Conservation (phyloP, 30 jellyfish, hydroid and myxozoan species). For the Hydractinia echinata region DNA sequence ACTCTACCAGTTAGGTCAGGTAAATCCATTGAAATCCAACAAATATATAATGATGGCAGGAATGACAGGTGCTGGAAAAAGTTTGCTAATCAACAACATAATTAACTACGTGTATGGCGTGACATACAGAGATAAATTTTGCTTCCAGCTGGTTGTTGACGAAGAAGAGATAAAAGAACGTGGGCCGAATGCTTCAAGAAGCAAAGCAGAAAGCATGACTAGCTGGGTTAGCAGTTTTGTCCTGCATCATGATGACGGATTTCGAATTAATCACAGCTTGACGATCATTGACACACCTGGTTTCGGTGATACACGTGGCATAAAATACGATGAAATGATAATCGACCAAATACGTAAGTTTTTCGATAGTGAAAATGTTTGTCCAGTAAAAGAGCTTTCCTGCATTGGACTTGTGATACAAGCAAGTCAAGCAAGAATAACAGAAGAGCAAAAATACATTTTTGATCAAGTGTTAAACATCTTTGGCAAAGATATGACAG, state of each 20-base stretch:
- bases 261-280: not conserved
- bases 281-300: slow-evolving; percentile 14
- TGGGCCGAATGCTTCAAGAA: not conserved
- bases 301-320: slow-evolving; percentile 13
- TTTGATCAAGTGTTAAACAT: slow-evolving; percentile 1
- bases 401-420: not conserved
- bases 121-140: not conserved
- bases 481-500: slow-evolving; percentile 7
- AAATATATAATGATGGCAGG: slow-evolving; percentile 8
- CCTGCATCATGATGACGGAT: not conserved
- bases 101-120: slow-evolving; percentile 3
- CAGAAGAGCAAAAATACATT: slow-evolving; percentile 4
- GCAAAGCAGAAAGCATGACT: slow-evolving; percentile 15
- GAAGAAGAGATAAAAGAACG: slow-evolving; percentile 8
- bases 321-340: not conserved
- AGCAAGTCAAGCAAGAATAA: slow-evolving; percentile 9
- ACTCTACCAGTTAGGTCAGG: not conserved
- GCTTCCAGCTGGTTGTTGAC: not conserved
- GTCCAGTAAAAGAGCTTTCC: not conserved
- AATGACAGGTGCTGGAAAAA: slow-evolving; percentile 17
- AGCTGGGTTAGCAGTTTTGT: slow-evolving; percentile 20
- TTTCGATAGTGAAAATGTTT: not conserved
- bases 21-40: not conserved
- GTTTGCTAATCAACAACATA: not conserved
- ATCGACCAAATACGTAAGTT: not conserved